phyloP scores from a whole-genome alignment of 2,888 invertebrate genomes.

The Eurois occulta region DNA sequence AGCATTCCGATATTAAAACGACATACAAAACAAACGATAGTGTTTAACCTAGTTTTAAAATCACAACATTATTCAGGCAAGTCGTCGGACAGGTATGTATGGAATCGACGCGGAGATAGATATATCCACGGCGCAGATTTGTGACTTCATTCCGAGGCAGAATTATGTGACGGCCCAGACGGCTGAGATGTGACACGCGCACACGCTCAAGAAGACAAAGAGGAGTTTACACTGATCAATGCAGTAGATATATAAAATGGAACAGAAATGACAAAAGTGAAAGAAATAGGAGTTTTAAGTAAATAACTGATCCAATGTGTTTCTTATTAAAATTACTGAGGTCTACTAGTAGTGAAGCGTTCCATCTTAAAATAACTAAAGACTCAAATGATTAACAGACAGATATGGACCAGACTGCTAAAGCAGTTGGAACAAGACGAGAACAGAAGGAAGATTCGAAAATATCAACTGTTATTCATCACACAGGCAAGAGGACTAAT shows the following conservation, averaged over 20 bases:
- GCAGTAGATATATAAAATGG: not conserved
- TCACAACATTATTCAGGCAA: constrained; percentile 65
- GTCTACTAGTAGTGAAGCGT: not conserved
- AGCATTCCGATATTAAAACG: constrained; percentile 50
- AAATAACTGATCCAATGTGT: no score
- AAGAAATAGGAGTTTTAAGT: not conserved
- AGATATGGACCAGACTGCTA: not conserved
- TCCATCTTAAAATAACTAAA: not conserved
- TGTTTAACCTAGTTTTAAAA: constrained; percentile 70
- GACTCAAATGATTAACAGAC: not conserved
- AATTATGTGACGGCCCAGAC: constrained; percentile 81
- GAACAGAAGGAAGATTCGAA: not conserved
- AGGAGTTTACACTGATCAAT: constrained; percentile 63
- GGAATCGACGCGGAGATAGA: constrained; percentile 74
- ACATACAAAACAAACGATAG: constrained; percentile 54
- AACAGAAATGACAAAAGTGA: not conserved
- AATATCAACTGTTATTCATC: not conserved
- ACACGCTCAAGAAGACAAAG: constrained; percentile 70
- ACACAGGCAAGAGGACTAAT: not conserved
- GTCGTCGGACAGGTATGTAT: constrained; percentile 67
- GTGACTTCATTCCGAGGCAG: constrained; percentile 84
- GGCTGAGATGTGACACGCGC: constrained; percentile 83
- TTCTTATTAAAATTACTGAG: not conserved
- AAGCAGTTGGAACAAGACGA: not conserved
- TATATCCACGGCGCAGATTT: constrained; percentile 79